A percentile compares a stretch with the other conserved stretches of the same genome.
These are phyloP conservation scores for Spilosoma lubricipeda DNA, from an alignment of 2,888 invertebrate genomes.

Conservation along the genomic window DNA sequence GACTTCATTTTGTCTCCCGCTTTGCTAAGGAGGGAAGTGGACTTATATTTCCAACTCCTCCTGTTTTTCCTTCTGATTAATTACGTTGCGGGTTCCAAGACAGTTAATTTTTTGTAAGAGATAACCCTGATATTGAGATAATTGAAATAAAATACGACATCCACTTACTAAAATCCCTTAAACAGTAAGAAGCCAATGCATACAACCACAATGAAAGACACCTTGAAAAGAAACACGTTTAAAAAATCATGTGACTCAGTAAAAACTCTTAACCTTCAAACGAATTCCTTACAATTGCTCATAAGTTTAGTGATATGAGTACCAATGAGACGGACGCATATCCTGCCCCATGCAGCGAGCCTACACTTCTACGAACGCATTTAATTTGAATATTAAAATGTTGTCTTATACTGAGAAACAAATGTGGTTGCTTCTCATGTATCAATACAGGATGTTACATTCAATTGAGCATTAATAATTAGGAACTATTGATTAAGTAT, in stretches of 20 bases:
- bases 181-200: background rate
- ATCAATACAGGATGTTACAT: background rate
- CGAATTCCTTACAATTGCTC: slow-evolving; percentile 25
- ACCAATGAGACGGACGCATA: slow-evolving; percentile 69
- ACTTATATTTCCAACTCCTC: no score
- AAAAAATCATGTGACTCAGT: background rate
- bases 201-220: background rate
- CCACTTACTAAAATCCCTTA: background rate
- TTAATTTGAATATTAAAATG: slow-evolving; percentile 45
- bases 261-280: slow-evolving; percentile 9
- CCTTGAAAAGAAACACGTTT: background rate
- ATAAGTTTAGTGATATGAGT: slow-evolving; percentile 37
- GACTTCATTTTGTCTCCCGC: no score
- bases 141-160: background rate
- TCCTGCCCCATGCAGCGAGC: slow-evolving; percentile 57
- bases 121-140: background rate
- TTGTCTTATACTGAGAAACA: slow-evolving; percentile 39
- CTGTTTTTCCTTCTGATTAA: no score
- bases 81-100: no score
- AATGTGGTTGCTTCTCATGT: slow-evolving; percentile 17
- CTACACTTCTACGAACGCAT: slow-evolving; percentile 52
- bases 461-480: slow-evolving; percentile 1
- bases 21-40: no score
- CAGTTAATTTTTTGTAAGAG: no score
- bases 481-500: background rate